Evolutionary conservation across 2,797 vertebrate genomes (phyloP), one percentile per base, ranked within the genome.

Genomic region (Gymnodraco acuticeps): DNA sequence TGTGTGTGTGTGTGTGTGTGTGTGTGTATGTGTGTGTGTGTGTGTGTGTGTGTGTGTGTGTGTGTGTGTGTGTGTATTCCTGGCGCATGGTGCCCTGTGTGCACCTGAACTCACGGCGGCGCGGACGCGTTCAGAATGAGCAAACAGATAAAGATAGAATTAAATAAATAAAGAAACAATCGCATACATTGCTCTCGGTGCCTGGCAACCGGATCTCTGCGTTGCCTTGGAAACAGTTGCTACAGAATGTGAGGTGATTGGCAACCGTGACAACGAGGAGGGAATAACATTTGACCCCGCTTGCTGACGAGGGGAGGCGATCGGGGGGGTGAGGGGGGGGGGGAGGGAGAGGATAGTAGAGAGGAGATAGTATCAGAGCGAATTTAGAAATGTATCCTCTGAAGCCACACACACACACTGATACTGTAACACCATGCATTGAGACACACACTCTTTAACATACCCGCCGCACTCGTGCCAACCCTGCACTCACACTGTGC

Each of bases 211-310:
- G 81, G 89, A 94, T 94, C 92, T 78, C 93, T 93, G 84, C 86
- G 92, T 96, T 96, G 94, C 94, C 95, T 87, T 94, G 93, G 96
- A 94, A 94, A 96, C 96, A 79, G 94, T 96, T 96, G 93, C 96
- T 94, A 93, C 89, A 93, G 93, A 93, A 95, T 94, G 87, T 88
- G 92, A 91, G 85, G 81, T 95, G 95, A 96, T 92, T 96, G 95
- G 93, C 95, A 95, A 94, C 92, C 93, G 90, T 93, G 94, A 94
- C 92, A 93, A 90, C 93, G 89, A 94, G 93, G 94, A 94, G 93
- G 92, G 92, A 94, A 92, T 95, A 94, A 95, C 94, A 94, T 95
- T 95, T 95, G 95, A 95, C 95, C 95, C 93, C 84, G 84, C 89
- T 92, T 81, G 89, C 90, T 88, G 91, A 90, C 74, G 79, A 89